A percentile compares a stretch with the other conserved stretches of the same genome.
These are phyloP conservation scores for Microctenopoma stevenorrisi DNA, from an alignment of 2,797 vertebrate genomes.

Conservation along the genomic window DNA sequence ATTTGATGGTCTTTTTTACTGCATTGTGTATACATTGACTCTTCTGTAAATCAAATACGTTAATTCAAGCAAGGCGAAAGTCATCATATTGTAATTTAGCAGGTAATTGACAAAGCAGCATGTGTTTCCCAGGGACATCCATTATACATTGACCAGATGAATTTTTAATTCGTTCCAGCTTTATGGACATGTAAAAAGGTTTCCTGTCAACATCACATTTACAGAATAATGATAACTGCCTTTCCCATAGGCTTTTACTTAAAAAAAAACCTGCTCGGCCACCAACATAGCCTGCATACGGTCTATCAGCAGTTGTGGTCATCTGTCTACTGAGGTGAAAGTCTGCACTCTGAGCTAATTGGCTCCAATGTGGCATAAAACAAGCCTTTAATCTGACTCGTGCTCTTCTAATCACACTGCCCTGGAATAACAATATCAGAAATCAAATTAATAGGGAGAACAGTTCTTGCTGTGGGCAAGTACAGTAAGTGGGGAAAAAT, in stretches of 20 bases:
- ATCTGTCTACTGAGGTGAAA: constrained; percentile 55
- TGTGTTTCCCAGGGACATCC: constrained; percentile 33
- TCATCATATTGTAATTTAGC: constrained; percentile 35
- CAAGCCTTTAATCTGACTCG: constrained; percentile 52
- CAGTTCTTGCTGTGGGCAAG: constrained; percentile 47
- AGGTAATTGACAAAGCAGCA: constrained; percentile 47
- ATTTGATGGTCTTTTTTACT: constrained; percentile 11
- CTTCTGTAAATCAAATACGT: constrained; percentile 21
- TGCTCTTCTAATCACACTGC: constrained; percentile 52
- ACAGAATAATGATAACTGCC: constrained; percentile 3
- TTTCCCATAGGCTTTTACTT: constrained; percentile 8
- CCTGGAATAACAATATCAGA: constrained; percentile 60
- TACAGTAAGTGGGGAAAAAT: constrained; percentile 31
- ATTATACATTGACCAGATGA: constrained; percentile 40
- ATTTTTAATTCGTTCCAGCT: constrained; percentile 49
- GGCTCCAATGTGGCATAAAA: constrained; percentile 62
- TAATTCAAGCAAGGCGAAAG: constrained; percentile 20
- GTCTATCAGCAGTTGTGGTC: constrained; percentile 49
- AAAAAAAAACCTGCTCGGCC: constrained; percentile 5
- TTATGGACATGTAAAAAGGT: constrained; percentile 5
- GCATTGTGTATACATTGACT: background rate
- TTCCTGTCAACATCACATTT: constrained; percentile 13
- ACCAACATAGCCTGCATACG: constrained; percentile 12
- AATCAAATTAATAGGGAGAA: constrained; percentile 63
- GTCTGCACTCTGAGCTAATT: constrained; percentile 52